A percentile compares a stretch with the other conserved stretches of the same genome.
These are phyloP conservation scores for Orbicella faveolata DNA, from an alignment of 64 coral and sea anemone genomes.

Conservation along the genomic window DNA sequence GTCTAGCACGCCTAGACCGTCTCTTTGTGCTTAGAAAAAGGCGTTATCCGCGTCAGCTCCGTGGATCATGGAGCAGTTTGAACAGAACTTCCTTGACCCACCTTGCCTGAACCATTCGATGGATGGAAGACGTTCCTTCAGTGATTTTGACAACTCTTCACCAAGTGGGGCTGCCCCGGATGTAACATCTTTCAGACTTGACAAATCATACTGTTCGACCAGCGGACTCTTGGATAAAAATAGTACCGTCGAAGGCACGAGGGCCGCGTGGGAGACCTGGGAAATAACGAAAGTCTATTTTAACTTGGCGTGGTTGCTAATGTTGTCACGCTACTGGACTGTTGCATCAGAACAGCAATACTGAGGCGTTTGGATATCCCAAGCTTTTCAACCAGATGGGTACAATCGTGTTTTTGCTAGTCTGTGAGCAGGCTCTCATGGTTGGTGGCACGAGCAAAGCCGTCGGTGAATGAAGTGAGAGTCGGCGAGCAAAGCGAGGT, in stretches of 20 bases:
- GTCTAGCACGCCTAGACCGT: background rate
- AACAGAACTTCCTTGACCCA: background rate
- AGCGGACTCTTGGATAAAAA: constrained; percentile 81
- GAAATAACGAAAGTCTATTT: background rate
- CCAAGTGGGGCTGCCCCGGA: constrained; percentile 76
- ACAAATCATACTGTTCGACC: constrained; percentile 66
- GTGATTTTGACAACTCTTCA: constrained; percentile 28
- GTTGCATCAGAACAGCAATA: too few species aligned
- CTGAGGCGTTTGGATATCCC: too few species aligned
- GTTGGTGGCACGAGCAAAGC: too few species aligned
- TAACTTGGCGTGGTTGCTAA: background rate
- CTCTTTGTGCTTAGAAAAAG: too few species aligned
- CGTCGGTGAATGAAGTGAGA: too few species aligned
- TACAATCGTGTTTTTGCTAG: too few species aligned
- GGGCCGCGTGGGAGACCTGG: constrained; percentile 10
- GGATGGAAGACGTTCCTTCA: constrained; percentile 55
- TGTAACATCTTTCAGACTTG: constrained; percentile 29
- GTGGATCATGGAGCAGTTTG: too few species aligned
- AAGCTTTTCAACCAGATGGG: too few species aligned
- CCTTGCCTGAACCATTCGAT: constrained; percentile 46
- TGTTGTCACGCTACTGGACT: background rate
- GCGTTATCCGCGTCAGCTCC: too few species aligned
- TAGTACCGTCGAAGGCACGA: constrained; percentile 67
- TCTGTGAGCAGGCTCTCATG: too few species aligned
- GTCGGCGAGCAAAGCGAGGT: too few species aligned